Base-by-base conservation (phyloP, 2,888 invertebrate genomes). In the Thereva nobilitata region DNA sequence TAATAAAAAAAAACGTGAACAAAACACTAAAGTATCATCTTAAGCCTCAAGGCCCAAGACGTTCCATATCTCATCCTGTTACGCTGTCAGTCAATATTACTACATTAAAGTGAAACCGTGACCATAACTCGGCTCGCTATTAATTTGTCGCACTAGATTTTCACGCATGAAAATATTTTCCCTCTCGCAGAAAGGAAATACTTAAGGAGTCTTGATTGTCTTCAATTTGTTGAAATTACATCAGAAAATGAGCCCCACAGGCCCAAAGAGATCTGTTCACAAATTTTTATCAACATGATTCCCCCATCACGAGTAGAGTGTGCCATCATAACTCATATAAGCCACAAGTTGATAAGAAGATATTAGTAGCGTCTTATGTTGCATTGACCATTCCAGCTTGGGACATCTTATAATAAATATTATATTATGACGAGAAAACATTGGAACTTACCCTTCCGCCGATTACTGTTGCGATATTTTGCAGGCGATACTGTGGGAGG, bases 401-500 rank as follows among this genome's bases (percentile, higher is more conserved):
- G 64, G 44, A 53, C 35, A 53, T 63, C 49, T 49, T 38, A 9
- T 12, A 37, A 66, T 47, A 23, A 61, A n/a, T n/a, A n/a, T n/a
- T 35, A 10, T 37, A 34, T 54, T 59, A 34, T 8, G 57, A 59
- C 38, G 47, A 47, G 47, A 38, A 59, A 47, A 41, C 53, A 38
- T 40, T 54, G 47, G n/a, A 53, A 78, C 80, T 79, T 71, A 80
- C 80, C 79, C 74, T 76, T 71, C 68, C 52, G 69, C 41, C 71
- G 74, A 70, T 77, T 70, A 52, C 76, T 75, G 70, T 76, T 75
- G 8, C 78, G 78, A 70, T 80, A 79, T 75, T 78, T 80, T 64
- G 74, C 77, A 3, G 79, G 78, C 23, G 79, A 77, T 9, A 76
- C 69, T 4, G 77, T 68, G 2, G 80, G 80, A 53, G 80, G 80